Evolutionary conservation across 2,797 vertebrate genomes (phyloP), one percentile per base, ranked within the genome.

Genomic region (Cuculus canorus): DNA sequence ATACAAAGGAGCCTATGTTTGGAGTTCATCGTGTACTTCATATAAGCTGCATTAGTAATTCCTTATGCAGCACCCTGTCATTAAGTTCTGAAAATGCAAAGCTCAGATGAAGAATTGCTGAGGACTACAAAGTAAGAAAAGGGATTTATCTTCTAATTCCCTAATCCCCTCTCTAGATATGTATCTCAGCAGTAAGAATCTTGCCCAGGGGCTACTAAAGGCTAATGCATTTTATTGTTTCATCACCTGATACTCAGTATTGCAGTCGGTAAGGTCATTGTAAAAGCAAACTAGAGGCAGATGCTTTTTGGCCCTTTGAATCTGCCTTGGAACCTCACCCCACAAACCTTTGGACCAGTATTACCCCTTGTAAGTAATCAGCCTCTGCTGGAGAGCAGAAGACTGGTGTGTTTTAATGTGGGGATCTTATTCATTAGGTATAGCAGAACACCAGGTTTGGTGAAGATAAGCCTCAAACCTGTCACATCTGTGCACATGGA

Each of bases 81-180:
- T 90, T 94, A 86, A 88, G 37, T 89, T 94, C 64, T 84, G 73
- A 86, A 80, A 86, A 77, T 60, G 43, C 41, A 86, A 56, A 86
- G n/a, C 59, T 90, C 73, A 37, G 32, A 60, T 82, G 43, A 96
- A 77, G 32, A 91, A 90, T 77, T 78, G 41, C 63, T 77, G 57
- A 82, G 45, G 91, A 68, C 47, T 88, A 59, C 66, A 80, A 82
- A 94, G 71, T 56, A 23, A 73, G 48, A 72, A 76, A 69, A 77
- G 4, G 5, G 53, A 68, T 96, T 92, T 88, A 48, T 80, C 32
- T 91, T 88, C 41, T 82, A 54, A 84, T 92, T 91, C 53, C 66
- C 71, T 88, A 86, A 88, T 71, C 57, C 60, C 19, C 18, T 68
- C 68, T 82, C 73, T 90, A 61, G 53, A 54, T 66, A 52, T 6